Evolutionary conservation across 2,113 vertebrate species (phyloP).

Genomic region (mouse (Mus musculus)): GRCm39 chrX:23143501-23144000

Average conservation of each 20-base stretch:
- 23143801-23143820: constrained; percentile 13
- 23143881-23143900: not conserved
- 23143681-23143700: constrained; percentile 1
- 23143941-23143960: not conserved
- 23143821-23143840: constrained; percentile 18
- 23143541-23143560: not conserved
- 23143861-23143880: constrained; percentile 37
- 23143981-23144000: not conserved
- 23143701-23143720: not conserved
- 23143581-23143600: not conserved
- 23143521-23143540: not conserved
- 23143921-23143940: not conserved
- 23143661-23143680: not conserved
- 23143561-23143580: not conserved
- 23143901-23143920: not conserved
- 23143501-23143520: constrained; percentile 34
- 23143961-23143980: not conserved
- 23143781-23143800: not conserved
- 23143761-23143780: constrained; percentile 15
- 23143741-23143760: not conserved
- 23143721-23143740: not conserved
- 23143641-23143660: constrained; percentile 14
- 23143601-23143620: not conserved
- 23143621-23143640: not conserved
- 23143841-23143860: not conserved